Evolutionary conservation across 1,140 invertebrate species (phyloP).

Genomic region (Pogonognathellus flavescens): DNA sequence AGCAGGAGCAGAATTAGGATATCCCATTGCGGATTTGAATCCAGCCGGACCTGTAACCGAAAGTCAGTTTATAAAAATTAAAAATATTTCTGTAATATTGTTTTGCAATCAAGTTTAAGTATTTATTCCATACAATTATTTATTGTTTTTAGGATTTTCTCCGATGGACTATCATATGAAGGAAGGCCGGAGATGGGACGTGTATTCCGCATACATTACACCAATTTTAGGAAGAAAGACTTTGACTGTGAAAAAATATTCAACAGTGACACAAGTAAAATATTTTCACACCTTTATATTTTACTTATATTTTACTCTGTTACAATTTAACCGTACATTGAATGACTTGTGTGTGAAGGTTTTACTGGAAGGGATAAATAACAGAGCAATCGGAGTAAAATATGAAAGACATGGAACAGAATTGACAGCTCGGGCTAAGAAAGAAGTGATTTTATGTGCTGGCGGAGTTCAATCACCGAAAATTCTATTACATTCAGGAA

Average conservation of each 20-base stretch:
- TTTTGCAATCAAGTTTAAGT: no score
- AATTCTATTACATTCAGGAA: constrained; percentile 19
- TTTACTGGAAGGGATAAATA: constrained; percentile 2
- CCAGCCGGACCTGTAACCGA: constrained; percentile 36
- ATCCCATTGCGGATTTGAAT: constrained; percentile 41
- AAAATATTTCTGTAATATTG: neutral
- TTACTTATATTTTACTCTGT: neutral
- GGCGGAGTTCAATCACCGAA: constrained; percentile 14
- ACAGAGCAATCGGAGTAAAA: constrained; percentile 14
- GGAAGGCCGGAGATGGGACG: constrained; percentile 42
- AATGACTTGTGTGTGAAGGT: constrained; percentile 68
- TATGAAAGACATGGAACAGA: constrained; percentile 29
- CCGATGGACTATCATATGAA: constrained; percentile 5
- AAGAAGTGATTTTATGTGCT: constrained; percentile 52
- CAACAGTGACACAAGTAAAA: constrained; percentile 73
- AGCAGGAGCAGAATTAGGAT: constrained; percentile 51
- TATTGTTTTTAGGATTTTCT: constrained; percentile 1
- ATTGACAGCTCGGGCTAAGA: neutral
- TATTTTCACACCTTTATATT: neutral
- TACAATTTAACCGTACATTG: no score
- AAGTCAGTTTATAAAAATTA: no score
- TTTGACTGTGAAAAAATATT: constrained; percentile 47
- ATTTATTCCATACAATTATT: neutral
- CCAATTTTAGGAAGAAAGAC: constrained; percentile 32
- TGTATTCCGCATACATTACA: constrained; percentile 17